Base-by-base conservation (phyloP, 2,797 vertebrate species). In the Lates japonicus region DNA sequence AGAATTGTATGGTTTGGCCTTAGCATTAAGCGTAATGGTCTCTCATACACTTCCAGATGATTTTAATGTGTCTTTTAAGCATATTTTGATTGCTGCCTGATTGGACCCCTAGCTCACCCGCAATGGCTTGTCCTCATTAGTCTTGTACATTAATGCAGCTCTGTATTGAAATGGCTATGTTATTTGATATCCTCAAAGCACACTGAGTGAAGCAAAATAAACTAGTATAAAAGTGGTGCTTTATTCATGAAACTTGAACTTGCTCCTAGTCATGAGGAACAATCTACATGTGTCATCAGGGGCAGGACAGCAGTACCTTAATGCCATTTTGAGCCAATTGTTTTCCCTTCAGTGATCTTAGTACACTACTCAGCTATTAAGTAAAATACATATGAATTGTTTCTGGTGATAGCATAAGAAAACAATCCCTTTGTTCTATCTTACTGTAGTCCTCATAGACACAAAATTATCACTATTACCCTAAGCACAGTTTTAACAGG, bases 221-320 rank as follows among this genome's bases (percentile, higher is more conserved):
- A 94, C 70, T 86, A 90, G 91, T 88, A 87, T 89, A 89, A 93
- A 94, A 92, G 91, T 92, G 92, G 92, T 94, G 93, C 94, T 95
- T 93, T 87, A 92, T 92, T 93, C 66, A 81, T 89, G 77, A 91
- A 86, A 89, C 87, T 91, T 92, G 83, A 91, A 93, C 80, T 80
- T 65, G 76, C 78, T 91, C 82, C 80, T 86, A 25, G 58, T 79
- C 31, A 63, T 5, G 3, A 79, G 73, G 72, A 78, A 74, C 83
- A 48, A 58, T 67, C 62, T 35, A 46, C 59, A 29, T 5, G 35
- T 41, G 54, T 69, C 55, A 72, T 83, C 39, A 64, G 65, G 52
- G 49, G 80, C 41, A 44, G 61, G 83, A 74, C 48, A 51, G 63
- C 80, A 71, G 75, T n/a, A 80, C 11, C 49, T 22, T 65, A 42